Evolutionary conservation across 1,140 invertebrate species (phyloP).

Genomic region (Zaprionus ornatus): DNA sequence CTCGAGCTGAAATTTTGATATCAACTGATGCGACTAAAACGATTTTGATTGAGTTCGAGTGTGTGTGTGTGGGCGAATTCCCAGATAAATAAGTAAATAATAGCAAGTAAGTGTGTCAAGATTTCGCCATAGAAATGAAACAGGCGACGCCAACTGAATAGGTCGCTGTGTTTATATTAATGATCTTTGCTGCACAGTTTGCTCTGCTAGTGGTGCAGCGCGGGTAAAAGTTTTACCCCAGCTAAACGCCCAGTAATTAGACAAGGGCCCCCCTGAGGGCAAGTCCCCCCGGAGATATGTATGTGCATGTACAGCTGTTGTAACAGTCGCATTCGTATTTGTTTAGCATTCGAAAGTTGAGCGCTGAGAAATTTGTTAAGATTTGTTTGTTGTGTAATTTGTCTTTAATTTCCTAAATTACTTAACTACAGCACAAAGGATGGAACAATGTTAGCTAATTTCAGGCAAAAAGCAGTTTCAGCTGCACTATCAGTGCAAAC

Average conservation of each 20-base stretch:
- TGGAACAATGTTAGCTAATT: not conserved
- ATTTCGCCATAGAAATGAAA: constrained; percentile 22
- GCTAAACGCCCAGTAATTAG: constrained; percentile 59
- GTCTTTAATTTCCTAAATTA: not conserved
- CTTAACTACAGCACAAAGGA: not conserved
- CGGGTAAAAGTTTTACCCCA: constrained; percentile 27
- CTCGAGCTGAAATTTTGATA: constrained; percentile 32
- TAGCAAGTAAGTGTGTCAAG: constrained; percentile 52
- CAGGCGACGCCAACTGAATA: constrained; percentile 9
- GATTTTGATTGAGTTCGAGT: constrained; percentile 30
- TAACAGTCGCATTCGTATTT: constrained; percentile 42
- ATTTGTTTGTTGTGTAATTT: not conserved
- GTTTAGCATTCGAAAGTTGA: constrained; percentile 31
- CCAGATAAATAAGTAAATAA: constrained; percentile 12
- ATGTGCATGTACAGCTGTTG: constrained; percentile 3
- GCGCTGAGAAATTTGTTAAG: not conserved
- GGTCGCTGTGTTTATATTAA: constrained; percentile 28
- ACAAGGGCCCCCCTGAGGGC: constrained; percentile 5
- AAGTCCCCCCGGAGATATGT: not conserved
- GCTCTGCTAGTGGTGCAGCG: constrained; percentile 33
- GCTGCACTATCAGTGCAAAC: not conserved
- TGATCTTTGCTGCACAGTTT: constrained; percentile 23
- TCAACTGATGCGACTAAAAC: constrained; percentile 46
- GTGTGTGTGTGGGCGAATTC: constrained; percentile 30
- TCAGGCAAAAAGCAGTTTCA: not conserved